Base-by-base conservation (phyloP, 2,888 invertebrate species). In the Eristalis pertinax region DNA sequence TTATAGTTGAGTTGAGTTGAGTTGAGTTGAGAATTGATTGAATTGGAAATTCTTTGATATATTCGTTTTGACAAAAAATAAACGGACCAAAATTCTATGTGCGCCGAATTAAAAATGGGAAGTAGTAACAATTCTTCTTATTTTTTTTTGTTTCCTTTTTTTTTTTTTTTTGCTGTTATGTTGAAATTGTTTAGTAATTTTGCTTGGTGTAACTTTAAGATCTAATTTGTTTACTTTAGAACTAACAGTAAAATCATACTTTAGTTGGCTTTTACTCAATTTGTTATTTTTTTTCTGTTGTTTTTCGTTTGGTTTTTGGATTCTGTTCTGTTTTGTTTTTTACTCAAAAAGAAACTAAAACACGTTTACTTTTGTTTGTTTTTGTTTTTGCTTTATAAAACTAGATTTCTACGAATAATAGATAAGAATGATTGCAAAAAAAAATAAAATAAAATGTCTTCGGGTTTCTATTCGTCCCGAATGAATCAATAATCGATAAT, bases 391-490 rank as follows among this genome's bases (percentile, higher is more conserved):
- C 24, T 64, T 70, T 63, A 24, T 78, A 74, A 81, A 86, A 84
- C 84, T 87, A 87, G 75, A 84, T 58, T 79, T 79, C 87, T 87
- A 87, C 43, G 84, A 80, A 87, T 87, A 76, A 84, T 80, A 87
- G 84, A 78, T 86, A 79, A 87, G 87, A 87, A 87, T 87, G 79
- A 83, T 86, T 83, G 86, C 74, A 86, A 85, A 63, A 50, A 70
- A 75, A 43, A 2, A 2, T 83, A 85, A 63, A 50, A 70, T 72
- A 43, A 2, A 2, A 26, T 69, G 62, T 76, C 2, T 76, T 76
- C 67, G 83, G 83, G 35, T 75, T 70, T 81, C 43, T 68, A 80
- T 84, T 84, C 72, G 43, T 38, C 72, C 84, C 87, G 87, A 87
- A 84, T 84, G 68, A 76, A 84, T 79, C 67, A 78, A 38, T 63